Evolutionary conservation across 2,888 invertebrate species (phyloP).

Genomic region (Tipula confusa): DNA sequence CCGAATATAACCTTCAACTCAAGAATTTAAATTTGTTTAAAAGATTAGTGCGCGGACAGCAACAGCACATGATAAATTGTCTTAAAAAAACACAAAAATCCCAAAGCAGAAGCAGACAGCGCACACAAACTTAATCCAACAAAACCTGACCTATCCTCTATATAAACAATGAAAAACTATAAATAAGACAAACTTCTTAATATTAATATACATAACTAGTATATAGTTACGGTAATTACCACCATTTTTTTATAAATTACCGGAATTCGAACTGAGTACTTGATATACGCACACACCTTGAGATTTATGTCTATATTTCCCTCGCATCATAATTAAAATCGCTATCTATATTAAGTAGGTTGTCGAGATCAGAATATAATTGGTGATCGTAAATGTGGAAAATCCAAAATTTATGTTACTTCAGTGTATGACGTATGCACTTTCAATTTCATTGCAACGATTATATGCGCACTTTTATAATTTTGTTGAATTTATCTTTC

Average conservation of each 20-base stretch:
- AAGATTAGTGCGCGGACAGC: not conserved
- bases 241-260: not conserved
- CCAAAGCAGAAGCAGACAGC: not conserved
- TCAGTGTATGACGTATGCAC: not conserved
- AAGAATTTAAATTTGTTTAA: not conserved
- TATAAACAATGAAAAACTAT: not conserved
- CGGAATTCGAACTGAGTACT: not conserved
- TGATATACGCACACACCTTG: not conserved
- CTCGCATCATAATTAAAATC: not conserved
- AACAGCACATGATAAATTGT: not conserved
- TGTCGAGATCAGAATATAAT: not conserved
- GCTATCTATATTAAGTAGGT: not conserved
- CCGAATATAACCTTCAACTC: not conserved
- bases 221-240: not conserved
- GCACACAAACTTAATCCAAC: not conserved
- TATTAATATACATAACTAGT: not conserved
- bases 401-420: not conserved
- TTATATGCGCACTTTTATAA: no score
- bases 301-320: not conserved
- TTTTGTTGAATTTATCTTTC: no score
- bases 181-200: not conserved
- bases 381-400: not conserved
- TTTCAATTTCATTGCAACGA: not conserved
- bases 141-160: not conserved
- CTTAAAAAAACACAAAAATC: not conserved